These are phyloP conservation scores for Hipposideros armiger DNA, from an alignment of 2,113 vertebrate genomes.

Conservation along the genomic window DNA sequence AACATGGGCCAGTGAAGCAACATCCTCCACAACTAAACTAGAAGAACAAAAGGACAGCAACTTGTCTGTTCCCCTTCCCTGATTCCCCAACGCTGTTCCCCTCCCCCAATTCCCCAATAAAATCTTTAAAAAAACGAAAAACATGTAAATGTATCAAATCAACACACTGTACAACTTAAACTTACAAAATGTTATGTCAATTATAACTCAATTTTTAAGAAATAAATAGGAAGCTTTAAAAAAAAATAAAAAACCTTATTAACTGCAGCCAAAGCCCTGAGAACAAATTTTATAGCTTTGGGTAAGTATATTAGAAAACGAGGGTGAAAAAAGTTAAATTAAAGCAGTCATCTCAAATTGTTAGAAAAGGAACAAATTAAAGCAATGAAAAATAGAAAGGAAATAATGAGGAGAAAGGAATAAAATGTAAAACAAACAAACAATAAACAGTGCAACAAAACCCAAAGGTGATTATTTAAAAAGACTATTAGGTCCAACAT, in stretches of 20 bases:
- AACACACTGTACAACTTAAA: not conserved
- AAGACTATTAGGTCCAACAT: not conserved
- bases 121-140: no score
- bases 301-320: not conserved
- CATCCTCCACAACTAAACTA: no score
- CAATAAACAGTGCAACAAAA: not conserved
- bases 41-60: no score
- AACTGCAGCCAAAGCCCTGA: not conserved
- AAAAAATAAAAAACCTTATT: not conserved
- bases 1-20: no score
- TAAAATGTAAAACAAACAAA: conserved; percentile 7
- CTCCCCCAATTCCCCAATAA: no score
- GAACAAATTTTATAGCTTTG: not conserved
- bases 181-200: not conserved
- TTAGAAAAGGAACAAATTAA: not conserved
- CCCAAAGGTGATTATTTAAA: not conserved
- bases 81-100: no score
- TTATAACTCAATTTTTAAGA: not conserved
- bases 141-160: not conserved
- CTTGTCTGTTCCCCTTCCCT: no score
- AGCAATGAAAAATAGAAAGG: not conserved
- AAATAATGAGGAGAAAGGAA: not conserved
- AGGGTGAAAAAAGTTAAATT: not conserved
- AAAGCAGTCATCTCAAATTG: not conserved
- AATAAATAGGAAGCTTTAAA: not conserved